These are phyloP conservation scores for Pemphredon lugubris DNA, from an alignment of 2,888 invertebrate genomes.

Conservation along the genomic window DNA sequence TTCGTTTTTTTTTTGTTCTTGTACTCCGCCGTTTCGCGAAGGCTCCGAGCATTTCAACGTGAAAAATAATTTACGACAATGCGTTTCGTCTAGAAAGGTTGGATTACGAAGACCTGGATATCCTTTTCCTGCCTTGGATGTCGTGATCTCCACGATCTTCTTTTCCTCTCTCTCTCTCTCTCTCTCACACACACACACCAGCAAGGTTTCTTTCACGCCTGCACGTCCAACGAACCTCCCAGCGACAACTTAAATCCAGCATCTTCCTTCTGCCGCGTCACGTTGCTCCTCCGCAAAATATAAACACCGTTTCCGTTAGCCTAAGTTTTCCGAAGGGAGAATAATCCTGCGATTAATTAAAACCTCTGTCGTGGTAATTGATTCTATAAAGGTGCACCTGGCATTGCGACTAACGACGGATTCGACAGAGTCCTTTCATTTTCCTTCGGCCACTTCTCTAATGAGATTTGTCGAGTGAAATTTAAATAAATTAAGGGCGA, in stretches of 20 bases:
- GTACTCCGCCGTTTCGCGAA: not conserved
- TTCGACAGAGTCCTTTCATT: too few species aligned
- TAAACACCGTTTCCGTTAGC: not conserved
- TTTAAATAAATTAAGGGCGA: too few species aligned
- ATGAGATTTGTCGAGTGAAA: too few species aligned
- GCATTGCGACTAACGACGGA: too few species aligned
- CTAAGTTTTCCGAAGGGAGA: not conserved
- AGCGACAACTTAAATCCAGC: not conserved
- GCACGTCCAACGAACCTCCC: not conserved
- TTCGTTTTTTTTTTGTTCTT: not conserved
- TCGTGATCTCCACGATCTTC: not conserved
- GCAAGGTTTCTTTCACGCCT: not conserved
- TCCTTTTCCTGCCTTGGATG: not conserved
- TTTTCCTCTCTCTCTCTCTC: not conserved
- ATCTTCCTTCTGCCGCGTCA: not conserved
- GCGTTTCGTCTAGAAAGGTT: not conserved
- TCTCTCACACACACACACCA: conserved; percentile 1
- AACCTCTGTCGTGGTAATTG: not conserved
- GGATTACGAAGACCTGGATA: not conserved
- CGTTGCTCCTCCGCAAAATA: not conserved
- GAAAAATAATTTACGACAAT: not conserved
- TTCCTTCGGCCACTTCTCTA: too few species aligned
- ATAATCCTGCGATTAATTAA: not conserved
- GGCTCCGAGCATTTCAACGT: too few species aligned
- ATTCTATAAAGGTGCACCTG: too few species aligned